Base-by-base conservation (phyloP, 92 coral and sea anemone species). In the Porites rus region DNA sequence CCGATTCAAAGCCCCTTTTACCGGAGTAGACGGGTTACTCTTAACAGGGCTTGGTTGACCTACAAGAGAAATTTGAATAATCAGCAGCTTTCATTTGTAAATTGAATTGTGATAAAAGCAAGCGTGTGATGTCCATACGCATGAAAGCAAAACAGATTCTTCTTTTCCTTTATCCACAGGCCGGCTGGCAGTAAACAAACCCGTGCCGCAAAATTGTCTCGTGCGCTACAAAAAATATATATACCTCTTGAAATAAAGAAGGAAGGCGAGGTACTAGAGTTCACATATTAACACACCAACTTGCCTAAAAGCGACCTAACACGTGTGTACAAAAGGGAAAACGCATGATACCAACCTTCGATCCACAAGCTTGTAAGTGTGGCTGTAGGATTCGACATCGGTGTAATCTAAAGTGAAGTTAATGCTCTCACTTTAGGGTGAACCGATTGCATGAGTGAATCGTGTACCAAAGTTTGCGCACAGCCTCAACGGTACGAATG, bases 41-140 rank as follows among this genome's bases (percentile, higher is more conserved):
- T 95, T 95, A 84, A 91, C 92, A 46, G 98, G 98, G 89, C 98
- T 95, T 65, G 98, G 92, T 62, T 95, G 98, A 93, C 98, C 98
- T 95, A 86, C 56, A 50, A 58, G 61, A 65, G 74, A 69, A 83
- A 94, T 89, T 94, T 90, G 94, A 94, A 92, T 94, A 92, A 84
- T 92, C 93, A 94, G 87, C 67, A 83, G 75, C 88, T 71, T 91
- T 89, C 80, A 77, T 61, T 86, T 89, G 89, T 71, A 87, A 77
- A 89, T 60, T 81, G 80, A 84, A 84, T 79, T 82, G 88, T 22
- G 50, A n/a, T 28, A 22, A 86, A 65, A 65, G 71, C 51, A 61
- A 51, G 80, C 80, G 72, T 83, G 59, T 7, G 14, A 8, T 24
- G 64, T 51, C 25, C 78, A 52, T 51, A 74, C 78, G 64, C 78